Conservation (phyloP, 2,113 vertebrate species). For the Tetraodon nigroviridis region DNA sequence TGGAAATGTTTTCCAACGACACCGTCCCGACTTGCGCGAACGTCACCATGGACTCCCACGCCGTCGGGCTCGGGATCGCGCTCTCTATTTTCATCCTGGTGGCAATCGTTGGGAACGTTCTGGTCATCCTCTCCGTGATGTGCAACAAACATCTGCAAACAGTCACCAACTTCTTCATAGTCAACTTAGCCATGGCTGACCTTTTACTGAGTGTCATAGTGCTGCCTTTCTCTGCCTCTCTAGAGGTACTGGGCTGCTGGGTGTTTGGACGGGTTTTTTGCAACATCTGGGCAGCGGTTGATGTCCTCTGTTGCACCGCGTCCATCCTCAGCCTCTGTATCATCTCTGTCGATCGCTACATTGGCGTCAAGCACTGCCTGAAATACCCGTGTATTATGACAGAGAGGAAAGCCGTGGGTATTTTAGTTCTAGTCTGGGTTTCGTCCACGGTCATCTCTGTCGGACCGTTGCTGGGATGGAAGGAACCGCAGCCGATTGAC, state of each 20-base stretch:
- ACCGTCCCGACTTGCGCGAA: slow-evolving; percentile 71
- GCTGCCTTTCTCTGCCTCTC: slow-evolving; percentile 92
- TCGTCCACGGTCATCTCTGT: slow-evolving; percentile 92
- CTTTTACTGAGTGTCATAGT: slow-evolving; percentile 88
- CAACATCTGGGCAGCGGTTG: slow-evolving; percentile 98
- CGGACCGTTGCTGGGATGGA: slow-evolving; percentile 95
- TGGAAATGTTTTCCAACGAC: slow-evolving; percentile 55
- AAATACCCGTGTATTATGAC: slow-evolving; percentile 98
- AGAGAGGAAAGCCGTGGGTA: slow-evolving; percentile 84
- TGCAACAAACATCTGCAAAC: slow-evolving; percentile 95
- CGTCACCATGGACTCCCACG: slow-evolving; percentile 78
- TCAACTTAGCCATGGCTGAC: slow-evolving; percentile 95
- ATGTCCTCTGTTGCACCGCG: slow-evolving; percentile 96
- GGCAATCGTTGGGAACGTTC: slow-evolving; percentile 92
- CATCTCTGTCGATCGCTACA: slow-evolving; percentile 96
- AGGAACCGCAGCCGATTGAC: slow-evolving; percentile 86
- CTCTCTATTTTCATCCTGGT: slow-evolving; percentile 87
- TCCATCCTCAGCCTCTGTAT: slow-evolving; percentile 98
- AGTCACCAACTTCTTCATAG: slow-evolving; percentile 96
- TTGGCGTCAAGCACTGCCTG: slow-evolving; percentile 93
- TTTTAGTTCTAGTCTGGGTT: slow-evolving; percentile 88
- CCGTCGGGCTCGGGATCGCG: slow-evolving; percentile 83
- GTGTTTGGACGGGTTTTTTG: slow-evolving; percentile 94
- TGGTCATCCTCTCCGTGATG: slow-evolving; percentile 93
- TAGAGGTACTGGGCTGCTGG: slow-evolving; percentile 95